Evolutionary conservation across 1,140 invertebrate species (phyloP).

Genomic region (Diploscapter pachys): DNA sequence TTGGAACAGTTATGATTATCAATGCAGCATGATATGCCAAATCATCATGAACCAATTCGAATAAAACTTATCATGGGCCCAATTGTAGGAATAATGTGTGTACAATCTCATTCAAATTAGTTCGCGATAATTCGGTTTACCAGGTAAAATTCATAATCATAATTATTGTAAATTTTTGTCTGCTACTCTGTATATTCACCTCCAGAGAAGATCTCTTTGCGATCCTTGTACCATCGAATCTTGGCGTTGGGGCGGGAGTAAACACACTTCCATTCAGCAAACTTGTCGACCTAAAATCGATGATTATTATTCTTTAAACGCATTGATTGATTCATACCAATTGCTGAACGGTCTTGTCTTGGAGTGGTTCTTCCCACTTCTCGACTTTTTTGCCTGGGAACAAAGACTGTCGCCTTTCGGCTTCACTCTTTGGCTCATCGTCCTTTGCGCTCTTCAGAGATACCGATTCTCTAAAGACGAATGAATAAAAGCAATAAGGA

Average conservation of each 20-base stretch:
- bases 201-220: conserved; percentile 66
- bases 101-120: too few relatives aligned
- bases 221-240: conserved; percentile 63
- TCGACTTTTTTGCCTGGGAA: conserved; percentile 58
- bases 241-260: conserved; percentile 64
- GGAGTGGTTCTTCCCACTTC: conserved; percentile 53
- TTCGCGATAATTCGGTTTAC: too few relatives aligned
- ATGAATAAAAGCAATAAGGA: too few relatives aligned
- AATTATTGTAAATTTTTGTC: neutral
- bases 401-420: conserved; percentile 52
- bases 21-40: too few relatives aligned
- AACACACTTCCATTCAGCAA: conserved; percentile 59
- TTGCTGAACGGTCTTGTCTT: conserved; percentile 53
- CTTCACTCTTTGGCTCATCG: conserved; percentile 50
- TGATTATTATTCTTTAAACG: too few relatives aligned
- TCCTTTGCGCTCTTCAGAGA: conserved; percentile 43
- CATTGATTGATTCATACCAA: conserved; percentile 16
- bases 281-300: conserved; percentile 51
- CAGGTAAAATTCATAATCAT: too few relatives aligned
- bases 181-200: conserved; percentile 53
- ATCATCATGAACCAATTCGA: neutral
- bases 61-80: neutral
- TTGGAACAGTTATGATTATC: too few relatives aligned
- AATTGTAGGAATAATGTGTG: too few relatives aligned
- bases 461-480: conserved; percentile 20